Base-by-base conservation (phyloP, 2,888 invertebrate species). In the Aspidiotus destructor region DNA sequence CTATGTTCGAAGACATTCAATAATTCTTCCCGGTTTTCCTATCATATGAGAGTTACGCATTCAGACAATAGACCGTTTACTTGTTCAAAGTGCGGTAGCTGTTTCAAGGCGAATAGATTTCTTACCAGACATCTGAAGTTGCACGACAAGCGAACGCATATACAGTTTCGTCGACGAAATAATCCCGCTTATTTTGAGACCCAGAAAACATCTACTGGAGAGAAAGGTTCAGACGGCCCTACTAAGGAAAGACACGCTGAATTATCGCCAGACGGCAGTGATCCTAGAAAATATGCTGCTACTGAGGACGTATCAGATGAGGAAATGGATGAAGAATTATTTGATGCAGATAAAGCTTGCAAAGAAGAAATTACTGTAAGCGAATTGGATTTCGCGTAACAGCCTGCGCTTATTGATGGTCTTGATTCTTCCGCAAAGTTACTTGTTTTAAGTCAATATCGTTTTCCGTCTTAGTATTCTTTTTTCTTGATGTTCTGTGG, bases 1-100 rank as follows among this genome's bases (percentile, higher is more conserved):
- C 11, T 71, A 6, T 71, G 71, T 41, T 54, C 70, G 52, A 71
- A 71, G 63, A 70, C 70, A 52, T 71, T 71, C 28, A 60, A 70
- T 7, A 69, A 69, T 7, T 70, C 68, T 52, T 70, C 70, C 13
- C 68, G 68, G 13, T 67, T 71, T 15, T 70, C 70, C 41, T 71
- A 70, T 15, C 72, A 72, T 42, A 72, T 68, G 41, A 68, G 70
- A 13, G 72, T 72, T 5, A 68, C 68, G 16, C 72, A 72, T 41
- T 69, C 70, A 62, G 62, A 62, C 55, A 69, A 69, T 28, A 65
- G 71, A 42, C 72, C 75, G 1, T 79, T 79, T 48, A 77, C 77
- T 1, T 83, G 83, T 71, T 76, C 77, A 70, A 72, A 78, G 0
- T 80, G 79, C 70, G 79, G 79, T 2, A 79, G 68, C 13, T 41